phyloP scores from a whole-genome alignment of 2,888 invertebrate species.

The Ctena decussata region DNA sequence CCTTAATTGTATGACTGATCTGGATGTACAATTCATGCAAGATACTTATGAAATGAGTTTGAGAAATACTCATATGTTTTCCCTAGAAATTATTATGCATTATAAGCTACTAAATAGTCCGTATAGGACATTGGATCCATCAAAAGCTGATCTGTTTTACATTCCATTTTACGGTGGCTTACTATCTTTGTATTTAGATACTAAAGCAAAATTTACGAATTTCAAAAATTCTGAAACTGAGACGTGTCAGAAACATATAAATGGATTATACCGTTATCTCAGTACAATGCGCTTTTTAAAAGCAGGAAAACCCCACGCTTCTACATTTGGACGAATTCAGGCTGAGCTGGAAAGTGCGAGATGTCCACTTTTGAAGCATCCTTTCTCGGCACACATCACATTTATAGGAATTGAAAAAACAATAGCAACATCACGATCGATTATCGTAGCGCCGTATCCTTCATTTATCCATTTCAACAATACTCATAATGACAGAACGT shows the following conservation, averaged over 20 bases:
- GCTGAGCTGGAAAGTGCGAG: conserved; percentile 63
- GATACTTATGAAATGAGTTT: conserved; percentile 30
- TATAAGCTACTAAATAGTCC: conserved; percentile 71
- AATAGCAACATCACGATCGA: conserved; percentile 31
- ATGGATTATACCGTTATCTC: conserved; percentile 25
- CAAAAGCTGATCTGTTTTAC: conserved; percentile 73
- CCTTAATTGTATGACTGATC: not conserved
- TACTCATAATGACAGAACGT: not conserved
- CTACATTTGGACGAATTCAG: conserved; percentile 77
- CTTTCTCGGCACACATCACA: conserved; percentile 58
- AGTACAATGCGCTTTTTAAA: conserved; percentile 52
- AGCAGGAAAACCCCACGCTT: conserved; percentile 74
- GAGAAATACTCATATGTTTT: conserved; percentile 69
- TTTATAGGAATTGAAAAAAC: conserved; percentile 78
- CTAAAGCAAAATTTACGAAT: conserved; percentile 18
- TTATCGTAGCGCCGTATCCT: conserved; percentile 80
- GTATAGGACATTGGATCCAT: conserved; percentile 64
- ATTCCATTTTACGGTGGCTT: conserved; percentile 75
- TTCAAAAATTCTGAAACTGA: conserved; percentile 29
- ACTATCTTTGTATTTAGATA: conserved; percentile 51
- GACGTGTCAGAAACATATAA: too few species aligned
- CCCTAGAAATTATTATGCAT: conserved; percentile 76
- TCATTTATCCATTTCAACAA: conserved; percentile 75
- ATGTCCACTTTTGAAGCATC: conserved; percentile 69
- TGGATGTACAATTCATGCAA: not conserved